Conservation (phyloP, 30 jellyfish, hydroid and myxozoan genomes). For the Catostylus mosaicus region DNA sequence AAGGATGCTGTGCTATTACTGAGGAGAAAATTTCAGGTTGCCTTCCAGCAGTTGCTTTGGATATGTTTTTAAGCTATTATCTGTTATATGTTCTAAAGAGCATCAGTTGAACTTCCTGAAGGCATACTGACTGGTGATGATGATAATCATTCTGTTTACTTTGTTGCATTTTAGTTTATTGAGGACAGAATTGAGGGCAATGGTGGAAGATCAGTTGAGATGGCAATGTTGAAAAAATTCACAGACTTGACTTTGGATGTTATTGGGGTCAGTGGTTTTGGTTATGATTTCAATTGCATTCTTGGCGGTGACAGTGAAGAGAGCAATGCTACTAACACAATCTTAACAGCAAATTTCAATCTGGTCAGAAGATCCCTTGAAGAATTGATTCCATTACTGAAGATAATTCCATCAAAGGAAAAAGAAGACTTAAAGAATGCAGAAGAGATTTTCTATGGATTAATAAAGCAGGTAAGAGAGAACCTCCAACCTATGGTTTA, state of each 20-base stretch:
- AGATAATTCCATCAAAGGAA: constrained; percentile 47
- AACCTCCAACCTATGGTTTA: no score
- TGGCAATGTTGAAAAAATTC: constrained; percentile 33
- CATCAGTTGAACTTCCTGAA: no score
- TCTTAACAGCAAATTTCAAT: constrained; percentile 41
- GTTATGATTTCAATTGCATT: constrained; percentile 37
- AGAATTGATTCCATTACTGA: constrained; percentile 30
- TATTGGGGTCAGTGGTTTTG: constrained; percentile 62
- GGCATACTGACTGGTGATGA: no score
- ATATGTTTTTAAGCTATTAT: no score
- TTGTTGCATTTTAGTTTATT: constrained; percentile 19
- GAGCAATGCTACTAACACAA: constrained; percentile 27
- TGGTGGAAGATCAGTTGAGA: constrained; percentile 36
- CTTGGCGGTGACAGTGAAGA: constrained; percentile 21
- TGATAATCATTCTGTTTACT: not conserved
- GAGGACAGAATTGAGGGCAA: constrained; percentile 17
- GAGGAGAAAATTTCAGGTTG: no score
- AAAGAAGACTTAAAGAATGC: constrained; percentile 44
- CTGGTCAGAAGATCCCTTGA: constrained; percentile 21
- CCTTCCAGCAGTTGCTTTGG: no score
- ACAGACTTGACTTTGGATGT: constrained; percentile 55
- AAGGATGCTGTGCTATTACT: no score
- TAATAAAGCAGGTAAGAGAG: constrained; percentile 30
- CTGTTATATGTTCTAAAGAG: no score
- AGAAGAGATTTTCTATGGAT: constrained; percentile 14